Conservation (phyloP, 2,888 invertebrate species). For the Matsumyia berberina region DNA sequence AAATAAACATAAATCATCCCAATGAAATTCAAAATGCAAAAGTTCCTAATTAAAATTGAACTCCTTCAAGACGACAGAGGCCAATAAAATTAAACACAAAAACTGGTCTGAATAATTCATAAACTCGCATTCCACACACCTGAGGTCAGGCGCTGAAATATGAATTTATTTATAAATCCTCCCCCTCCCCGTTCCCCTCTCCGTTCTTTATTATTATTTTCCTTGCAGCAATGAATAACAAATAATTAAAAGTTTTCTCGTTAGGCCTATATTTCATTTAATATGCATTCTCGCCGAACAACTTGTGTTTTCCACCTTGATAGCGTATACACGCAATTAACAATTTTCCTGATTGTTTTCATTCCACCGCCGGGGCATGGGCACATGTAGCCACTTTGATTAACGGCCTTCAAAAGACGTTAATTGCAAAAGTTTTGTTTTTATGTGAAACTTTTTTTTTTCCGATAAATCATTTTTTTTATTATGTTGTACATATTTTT, state of each 20-base stretch:
- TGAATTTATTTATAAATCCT: constrained; percentile 22
- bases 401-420: constrained; percentile 20
- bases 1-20: not conserved
- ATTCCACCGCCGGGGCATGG: not conserved
- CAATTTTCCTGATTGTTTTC: constrained; percentile 17
- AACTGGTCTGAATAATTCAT: constrained; percentile 35
- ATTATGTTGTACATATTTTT: no score
- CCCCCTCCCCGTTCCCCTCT: not conserved
- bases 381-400: not conserved
- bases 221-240: constrained; percentile 34
- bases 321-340: constrained; percentile 16
- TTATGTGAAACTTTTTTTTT: not conserved
- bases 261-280: constrained; percentile 25
- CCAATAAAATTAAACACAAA: constrained; percentile 3
- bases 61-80: not conserved
- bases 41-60: constrained; percentile 30
- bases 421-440: constrained; percentile 30
- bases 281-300: constrained; percentile 20
- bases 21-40: constrained; percentile 6
- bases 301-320: not conserved
- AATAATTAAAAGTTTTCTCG: constrained; percentile 33
- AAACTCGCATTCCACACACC: constrained; percentile 35
- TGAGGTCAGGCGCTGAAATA: constrained; percentile 46
- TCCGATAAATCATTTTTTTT: no score
- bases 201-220: not conserved